Percentiles rank a stretch among this genome's conserved stretches.
Evolutionary conservation across 2,888 invertebrate species (phyloP).

Genomic region (Magallana nippona): DNA sequence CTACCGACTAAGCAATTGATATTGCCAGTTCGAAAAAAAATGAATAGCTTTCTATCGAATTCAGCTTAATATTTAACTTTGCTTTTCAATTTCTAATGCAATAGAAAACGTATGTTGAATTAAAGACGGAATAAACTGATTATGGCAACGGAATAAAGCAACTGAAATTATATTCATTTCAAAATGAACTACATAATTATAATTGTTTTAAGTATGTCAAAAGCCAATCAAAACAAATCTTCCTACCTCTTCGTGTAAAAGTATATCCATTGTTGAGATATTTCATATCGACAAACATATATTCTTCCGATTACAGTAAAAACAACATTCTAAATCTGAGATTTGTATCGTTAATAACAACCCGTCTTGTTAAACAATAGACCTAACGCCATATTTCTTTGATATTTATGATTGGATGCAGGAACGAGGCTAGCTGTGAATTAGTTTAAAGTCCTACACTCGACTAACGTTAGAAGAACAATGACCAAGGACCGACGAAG

Average conservation of each 20-base stretch:
- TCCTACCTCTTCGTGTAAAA: slow-evolving; percentile 16
- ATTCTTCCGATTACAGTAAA: not conserved
- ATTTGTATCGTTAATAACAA: not conserved
- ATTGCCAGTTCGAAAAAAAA: too few species aligned
- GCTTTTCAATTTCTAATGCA: too few species aligned
- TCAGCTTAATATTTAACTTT: too few species aligned
- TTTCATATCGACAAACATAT: slow-evolving; percentile 1
- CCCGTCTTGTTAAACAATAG: not conserved
- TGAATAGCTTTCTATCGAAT: too few species aligned
- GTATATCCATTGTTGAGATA: not conserved
- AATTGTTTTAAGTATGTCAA: too few species aligned
- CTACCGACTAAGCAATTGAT: too few species aligned
- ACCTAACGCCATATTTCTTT: slow-evolving; percentile 13
- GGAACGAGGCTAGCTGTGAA: slow-evolving; percentile 11
- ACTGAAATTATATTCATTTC: too few species aligned
- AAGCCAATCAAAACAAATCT: not conserved
- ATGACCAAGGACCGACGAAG: not conserved
- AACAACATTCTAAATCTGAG: not conserved
- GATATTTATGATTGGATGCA: not conserved
- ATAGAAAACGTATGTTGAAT: too few species aligned
- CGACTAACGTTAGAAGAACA: not conserved
- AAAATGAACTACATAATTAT: too few species aligned
- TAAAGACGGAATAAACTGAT: too few species aligned
- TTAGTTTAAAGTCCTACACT: slow-evolving; percentile 15
- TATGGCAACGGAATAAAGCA: too few species aligned